These are phyloP conservation scores for Oscheius sp. DNA, from an alignment of 1,140 invertebrate genomes.

Conservation along the genomic window DNA sequence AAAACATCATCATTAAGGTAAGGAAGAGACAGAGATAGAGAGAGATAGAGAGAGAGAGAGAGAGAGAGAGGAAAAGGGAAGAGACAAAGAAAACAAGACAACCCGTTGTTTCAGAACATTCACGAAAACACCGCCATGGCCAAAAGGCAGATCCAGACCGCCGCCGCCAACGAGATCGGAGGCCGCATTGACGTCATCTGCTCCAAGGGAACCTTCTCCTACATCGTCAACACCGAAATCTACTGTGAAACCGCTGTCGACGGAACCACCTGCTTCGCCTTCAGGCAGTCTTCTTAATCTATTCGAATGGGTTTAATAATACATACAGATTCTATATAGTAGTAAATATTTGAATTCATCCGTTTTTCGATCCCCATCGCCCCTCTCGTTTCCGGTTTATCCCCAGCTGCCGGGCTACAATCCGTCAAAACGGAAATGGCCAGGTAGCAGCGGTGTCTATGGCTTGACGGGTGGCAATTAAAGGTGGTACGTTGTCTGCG, in stretches of 20 bases:
- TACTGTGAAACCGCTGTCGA: constrained; percentile 37
- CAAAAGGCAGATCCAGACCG: constrained; percentile 35
- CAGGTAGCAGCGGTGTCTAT: no score
- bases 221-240: constrained; percentile 38
- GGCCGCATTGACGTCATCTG: constrained; percentile 39
- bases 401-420: no score
- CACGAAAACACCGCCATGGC: constrained; percentile 34
- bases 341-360: no score
- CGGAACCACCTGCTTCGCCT: constrained; percentile 40
- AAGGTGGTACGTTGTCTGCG: no score
- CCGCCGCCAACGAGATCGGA: constrained; percentile 34
- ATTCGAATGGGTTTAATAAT: background rate
- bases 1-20: constrained; percentile 37
- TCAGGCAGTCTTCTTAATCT: constrained; percentile 27
- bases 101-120: constrained; percentile 31
- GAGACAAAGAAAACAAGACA: background rate
- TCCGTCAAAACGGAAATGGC: no score
- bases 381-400: no score
- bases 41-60: no score
- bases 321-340: no score
- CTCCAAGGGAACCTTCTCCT: constrained; percentile 39
- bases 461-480: no score
- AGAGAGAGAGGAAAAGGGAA: background rate
- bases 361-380: no score
- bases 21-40: background rate